A percentile compares a stretch with the other conserved stretches of the same genome.
These are phyloP conservation scores for Zelostemma sp. DNA, from an alignment of 1,140 invertebrate genomes.

Conservation along the genomic window DNA sequence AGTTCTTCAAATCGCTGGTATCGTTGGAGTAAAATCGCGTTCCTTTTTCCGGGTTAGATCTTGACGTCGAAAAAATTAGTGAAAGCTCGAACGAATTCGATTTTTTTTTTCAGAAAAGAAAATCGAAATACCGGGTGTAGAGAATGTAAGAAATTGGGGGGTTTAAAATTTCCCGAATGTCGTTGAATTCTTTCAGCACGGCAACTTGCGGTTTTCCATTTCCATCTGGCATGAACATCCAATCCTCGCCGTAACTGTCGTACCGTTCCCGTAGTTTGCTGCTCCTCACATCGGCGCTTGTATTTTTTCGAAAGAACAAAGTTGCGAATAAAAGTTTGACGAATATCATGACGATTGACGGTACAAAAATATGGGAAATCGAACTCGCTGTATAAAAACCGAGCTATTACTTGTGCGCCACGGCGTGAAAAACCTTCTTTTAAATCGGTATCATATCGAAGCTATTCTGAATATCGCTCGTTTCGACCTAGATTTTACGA, in stretches of 20 bases:
- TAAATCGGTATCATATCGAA: constrained; percentile 56
- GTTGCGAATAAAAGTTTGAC: neutral
- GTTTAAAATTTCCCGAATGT: constrained; percentile 48
- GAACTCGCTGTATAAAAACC: neutral
- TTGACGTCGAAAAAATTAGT: constrained; percentile 39
- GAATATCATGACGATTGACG: neutral
- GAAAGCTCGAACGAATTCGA: neutral
- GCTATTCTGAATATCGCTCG: constrained; percentile 12
- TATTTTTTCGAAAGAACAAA: neutral
- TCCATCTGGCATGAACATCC: constrained; percentile 78
- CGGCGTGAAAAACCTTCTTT: constrained; percentile 37
- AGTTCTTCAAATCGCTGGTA: constrained; percentile 53
- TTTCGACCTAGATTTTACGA: constrained; percentile 51
- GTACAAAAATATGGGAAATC: neutral
- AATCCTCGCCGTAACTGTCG: constrained; percentile 72
- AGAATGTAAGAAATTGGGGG: constrained; percentile 58
- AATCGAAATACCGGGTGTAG: constrained; percentile 60
- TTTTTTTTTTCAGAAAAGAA: no score
- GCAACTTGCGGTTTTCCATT: constrained; percentile 73
- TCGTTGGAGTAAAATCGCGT: constrained; percentile 55
- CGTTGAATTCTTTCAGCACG: constrained; percentile 58
- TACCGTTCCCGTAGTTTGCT: constrained; percentile 55
- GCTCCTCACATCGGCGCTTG: constrained; percentile 14
- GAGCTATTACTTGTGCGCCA: constrained; percentile 5
- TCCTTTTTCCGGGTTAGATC: constrained; percentile 57